phyloP scores from a whole-genome alignment of 2,797 vertebrate species.

The Sylvia borin region DNA sequence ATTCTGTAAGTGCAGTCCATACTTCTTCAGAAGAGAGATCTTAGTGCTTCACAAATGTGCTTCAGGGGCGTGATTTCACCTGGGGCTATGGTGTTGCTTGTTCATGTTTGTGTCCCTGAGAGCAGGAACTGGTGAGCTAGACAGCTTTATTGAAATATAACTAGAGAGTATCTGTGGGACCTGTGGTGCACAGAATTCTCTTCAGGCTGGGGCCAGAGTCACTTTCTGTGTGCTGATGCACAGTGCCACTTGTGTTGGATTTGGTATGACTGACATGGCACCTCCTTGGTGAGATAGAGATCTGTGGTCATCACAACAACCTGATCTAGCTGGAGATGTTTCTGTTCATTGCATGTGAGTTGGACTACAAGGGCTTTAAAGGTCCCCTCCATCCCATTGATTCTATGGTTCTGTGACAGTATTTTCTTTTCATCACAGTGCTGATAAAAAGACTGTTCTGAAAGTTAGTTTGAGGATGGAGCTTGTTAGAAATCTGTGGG shows the following conservation, averaged over 20 bases:
- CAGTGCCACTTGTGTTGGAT: background rate
- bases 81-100: background rate
- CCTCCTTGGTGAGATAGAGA: background rate
- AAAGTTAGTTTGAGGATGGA: background rate
- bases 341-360: background rate
- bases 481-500: background rate
- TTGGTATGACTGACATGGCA: background rate
- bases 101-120: background rate
- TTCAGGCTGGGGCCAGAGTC: background rate
- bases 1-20: background rate
- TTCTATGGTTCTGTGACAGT: background rate
- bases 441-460: background rate
- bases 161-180: background rate
- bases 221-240: background rate
- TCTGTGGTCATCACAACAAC: background rate
- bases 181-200: background rate
- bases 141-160: background rate
- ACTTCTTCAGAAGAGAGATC: background rate
- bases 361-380: background rate
- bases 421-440: background rate
- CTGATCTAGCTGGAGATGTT: background rate
- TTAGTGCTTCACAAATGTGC: background rate
- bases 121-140: background rate
- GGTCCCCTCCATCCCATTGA: background rate
- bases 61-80: background rate